Evolutionary conservation across 2,797 vertebrate species (phyloP), one percentile per base, ranked within the genome.

Genomic region (Chanos chanos): DNA sequence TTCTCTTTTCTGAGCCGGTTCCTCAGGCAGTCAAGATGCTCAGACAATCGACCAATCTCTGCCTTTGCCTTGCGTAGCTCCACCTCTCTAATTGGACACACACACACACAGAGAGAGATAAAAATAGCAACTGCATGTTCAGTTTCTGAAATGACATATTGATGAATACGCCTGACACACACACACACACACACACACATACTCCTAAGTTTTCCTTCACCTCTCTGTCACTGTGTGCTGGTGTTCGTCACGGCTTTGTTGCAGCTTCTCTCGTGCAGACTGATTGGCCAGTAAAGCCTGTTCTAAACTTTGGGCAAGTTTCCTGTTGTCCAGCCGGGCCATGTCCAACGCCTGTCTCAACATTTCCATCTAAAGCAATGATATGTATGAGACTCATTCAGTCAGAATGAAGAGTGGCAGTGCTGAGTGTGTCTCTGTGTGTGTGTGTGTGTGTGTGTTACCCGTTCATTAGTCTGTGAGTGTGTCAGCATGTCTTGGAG

Each of bases 271-370:
- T 37, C 61, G 48, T 84, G 82, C 28, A 83, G 72, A 39, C 37
- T 67, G 44, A 13, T 74, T 58, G 70, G 79, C 68, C 37, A 82
- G 77, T 41, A 85, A 44, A 49, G 79, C 69, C 62, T 87, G 81
- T 58, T 89, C 79, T 54, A 89, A 71, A 64, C 6, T 75, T 62
- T 64, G 33, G 21, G 79, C 74, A 44, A 89, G 77, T 39, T 79
- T 85, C 47, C 72, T 80, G 54, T 84, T 88, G 68, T 91, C 86
- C 51, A 64, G 70, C 72, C 70, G 79, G 19, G 80, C 55, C 5
- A 58, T 24, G 30, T 85, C 79, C 22, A 87, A 74, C 31, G 71
- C 72, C 51, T 80, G 85, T 12, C 70, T 77, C 43, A 91, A 74
- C 39, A 78, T 71, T 27, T 82, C 74, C 53, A 86, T 51, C 89